Percentiles rank a stretch among this genome's conserved stretches.
These are phyloP conservation scores for Crotalus helleri DNA, from an alignment of 2,113 vertebrate species.

Conservation along the genomic window DNA sequence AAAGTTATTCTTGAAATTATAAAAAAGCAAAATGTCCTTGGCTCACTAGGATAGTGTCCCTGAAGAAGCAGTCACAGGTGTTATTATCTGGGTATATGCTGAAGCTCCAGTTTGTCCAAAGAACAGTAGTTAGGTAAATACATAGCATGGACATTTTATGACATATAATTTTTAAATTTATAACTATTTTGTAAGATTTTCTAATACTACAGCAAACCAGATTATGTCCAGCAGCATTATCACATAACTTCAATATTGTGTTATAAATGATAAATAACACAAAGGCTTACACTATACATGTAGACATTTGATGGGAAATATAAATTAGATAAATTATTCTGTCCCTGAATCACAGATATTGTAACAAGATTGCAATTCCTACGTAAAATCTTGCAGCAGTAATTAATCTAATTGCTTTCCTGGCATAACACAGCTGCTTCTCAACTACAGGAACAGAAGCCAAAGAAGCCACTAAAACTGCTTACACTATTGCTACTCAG, in stretches of 20 bases:
- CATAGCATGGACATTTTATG: background rate
- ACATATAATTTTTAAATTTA: background rate
- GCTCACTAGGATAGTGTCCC: background rate
- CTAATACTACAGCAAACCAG: rapidly evolving
- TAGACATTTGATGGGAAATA: background rate
- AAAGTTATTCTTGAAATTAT: conserved; percentile 8
- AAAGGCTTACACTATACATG: background rate
- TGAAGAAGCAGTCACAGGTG: background rate
- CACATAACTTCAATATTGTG: too few species aligned
- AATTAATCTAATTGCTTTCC: background rate
- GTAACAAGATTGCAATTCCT: background rate
- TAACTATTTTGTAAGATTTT: background rate
- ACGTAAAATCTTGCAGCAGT: conserved; percentile 7
- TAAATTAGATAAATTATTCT: background rate
- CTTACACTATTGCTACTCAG: background rate
- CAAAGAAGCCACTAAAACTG: background rate
- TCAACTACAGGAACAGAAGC: background rate
- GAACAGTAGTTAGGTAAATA: background rate
- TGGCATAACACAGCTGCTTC: background rate
- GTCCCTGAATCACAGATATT: background rate
- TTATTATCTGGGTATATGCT: background rate
- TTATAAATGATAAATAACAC: background rate
- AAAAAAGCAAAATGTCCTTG: conserved; percentile 28
- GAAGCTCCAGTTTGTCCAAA: background rate
- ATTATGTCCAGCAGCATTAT: background rate